phyloP scores from a whole-genome alignment of 2,888 invertebrate genomes.

The Drosophila anomelani region DNA sequence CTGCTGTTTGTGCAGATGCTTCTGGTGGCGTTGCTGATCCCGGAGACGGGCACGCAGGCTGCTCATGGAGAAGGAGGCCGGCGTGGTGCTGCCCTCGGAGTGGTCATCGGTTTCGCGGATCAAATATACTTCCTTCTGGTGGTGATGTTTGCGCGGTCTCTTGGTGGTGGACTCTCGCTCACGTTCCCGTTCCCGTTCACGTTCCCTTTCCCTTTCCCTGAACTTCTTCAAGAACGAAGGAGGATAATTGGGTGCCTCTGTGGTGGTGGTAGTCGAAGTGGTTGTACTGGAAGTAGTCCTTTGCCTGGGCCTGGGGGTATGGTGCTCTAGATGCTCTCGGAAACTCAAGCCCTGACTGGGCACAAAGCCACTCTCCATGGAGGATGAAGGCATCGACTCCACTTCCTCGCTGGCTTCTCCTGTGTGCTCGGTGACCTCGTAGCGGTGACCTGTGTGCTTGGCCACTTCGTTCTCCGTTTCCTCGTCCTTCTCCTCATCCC shows the following conservation, averaged over 20 bases:
- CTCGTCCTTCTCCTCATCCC: constrained; percentile 30
- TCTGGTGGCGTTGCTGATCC: constrained; percentile 53
- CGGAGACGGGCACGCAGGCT: constrained; percentile 64
- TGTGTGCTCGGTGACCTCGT: constrained; percentile 82
- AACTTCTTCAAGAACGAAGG: constrained; percentile 72
- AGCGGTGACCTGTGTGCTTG: constrained; percentile 60
- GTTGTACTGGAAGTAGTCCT: constrained; percentile 14
- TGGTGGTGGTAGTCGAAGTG: constrained; percentile 53
- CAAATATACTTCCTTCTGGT: constrained; percentile 50
- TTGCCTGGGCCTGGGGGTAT: constrained; percentile 21
- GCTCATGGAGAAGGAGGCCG: constrained; percentile 59
- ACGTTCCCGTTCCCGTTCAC: constrained; percentile 19
- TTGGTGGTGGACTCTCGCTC: constrained; percentile 47
- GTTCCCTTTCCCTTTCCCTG: constrained; percentile 36
- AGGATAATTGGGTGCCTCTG: constrained; percentile 82
- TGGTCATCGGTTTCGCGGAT: constrained; percentile 24
- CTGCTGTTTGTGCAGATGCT: constrained; percentile 47
- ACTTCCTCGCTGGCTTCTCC: constrained; percentile 77
- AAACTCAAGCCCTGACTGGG: constrained; percentile 49
- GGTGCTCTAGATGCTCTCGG: constrained; percentile 13
- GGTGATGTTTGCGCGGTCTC: constrained; percentile 49
- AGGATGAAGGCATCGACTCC: constrained; percentile 38
- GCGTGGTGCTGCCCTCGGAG: constrained; percentile 14
- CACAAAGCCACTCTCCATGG: constrained; percentile 67
- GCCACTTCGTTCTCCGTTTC: constrained; percentile 60